A percentile compares a stretch with the other conserved stretches of the same genome.
Conservation (phyloP, 37 sponge, comb jelly and placozoan species). For the Crambe crambe region DNA sequence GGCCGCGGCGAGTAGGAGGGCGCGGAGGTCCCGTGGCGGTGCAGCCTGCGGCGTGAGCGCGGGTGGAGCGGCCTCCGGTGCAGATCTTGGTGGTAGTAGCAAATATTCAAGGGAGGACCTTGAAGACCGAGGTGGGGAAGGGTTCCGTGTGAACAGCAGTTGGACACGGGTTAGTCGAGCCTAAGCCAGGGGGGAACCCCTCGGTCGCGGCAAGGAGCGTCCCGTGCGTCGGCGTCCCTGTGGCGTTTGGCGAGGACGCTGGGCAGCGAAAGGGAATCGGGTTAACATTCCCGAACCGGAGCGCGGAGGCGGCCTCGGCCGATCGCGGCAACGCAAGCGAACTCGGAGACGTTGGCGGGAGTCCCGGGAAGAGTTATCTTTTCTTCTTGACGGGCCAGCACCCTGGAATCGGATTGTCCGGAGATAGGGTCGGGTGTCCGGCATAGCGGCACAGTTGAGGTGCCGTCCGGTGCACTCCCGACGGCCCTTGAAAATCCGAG, state of each 20-base stretch:
- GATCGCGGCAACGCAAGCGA: slow-evolving; percentile 47
- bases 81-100: slow-evolving; percentile 94
- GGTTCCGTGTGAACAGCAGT: slow-evolving; percentile 87
- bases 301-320: slow-evolving; percentile 35
- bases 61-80: slow-evolving; percentile 72
- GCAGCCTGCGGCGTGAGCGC: slow-evolving; percentile 75
- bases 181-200: slow-evolving; percentile 68
- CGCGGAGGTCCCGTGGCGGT: slow-evolving; percentile 59
- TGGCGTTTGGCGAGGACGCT: slow-evolving; percentile 13
- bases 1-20: slow-evolving; percentile 73
- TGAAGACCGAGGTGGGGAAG: slow-evolving; percentile 86
- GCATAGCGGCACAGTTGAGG: slow-evolving; percentile 69
- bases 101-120: slow-evolving; percentile 83
- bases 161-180: slow-evolving; percentile 85
- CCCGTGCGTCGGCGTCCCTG: slow-evolving; percentile 9
- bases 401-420: slow-evolving; percentile 72
- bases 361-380: slow-evolving; percentile 79
- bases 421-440: slow-evolving; percentile 65
- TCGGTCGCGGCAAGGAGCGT: slow-evolving; percentile 6
- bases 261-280: slow-evolving; percentile 77
- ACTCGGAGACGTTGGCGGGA: slow-evolving; percentile 62
- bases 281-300: slow-evolving; percentile 85
- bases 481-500: slow-evolving; percentile 73
- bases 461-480: slow-evolving; percentile 64
- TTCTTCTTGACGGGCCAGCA: slow-evolving; percentile 54